Evolutionary conservation across 2,888 invertebrate genomes (phyloP).

Genomic region (Tholera decimalis): DNA sequence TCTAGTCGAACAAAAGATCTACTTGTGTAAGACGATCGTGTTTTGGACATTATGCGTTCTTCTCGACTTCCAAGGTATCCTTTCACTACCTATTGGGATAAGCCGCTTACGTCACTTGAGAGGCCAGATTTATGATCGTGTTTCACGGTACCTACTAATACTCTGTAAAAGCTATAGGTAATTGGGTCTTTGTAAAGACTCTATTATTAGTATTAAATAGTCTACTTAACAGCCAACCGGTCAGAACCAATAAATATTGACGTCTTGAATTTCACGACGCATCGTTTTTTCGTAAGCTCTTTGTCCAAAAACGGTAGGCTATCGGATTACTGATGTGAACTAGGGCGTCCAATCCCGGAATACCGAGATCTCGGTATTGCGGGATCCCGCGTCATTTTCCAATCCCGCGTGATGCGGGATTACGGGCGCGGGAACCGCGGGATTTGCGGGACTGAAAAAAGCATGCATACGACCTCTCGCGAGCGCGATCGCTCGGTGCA

Average conservation of each 20-base stretch:
- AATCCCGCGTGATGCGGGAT: no score
- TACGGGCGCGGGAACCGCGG: no score
- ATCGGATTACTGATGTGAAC: conserved; percentile 25
- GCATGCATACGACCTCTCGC: no score
- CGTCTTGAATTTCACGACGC: conserved; percentile 24
- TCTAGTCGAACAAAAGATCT: conserved; percentile 63
- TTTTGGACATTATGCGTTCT: conserved; percentile 72
- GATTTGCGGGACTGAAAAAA: no score
- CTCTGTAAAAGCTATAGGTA: conserved; percentile 31
- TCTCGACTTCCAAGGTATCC: conserved; percentile 70
- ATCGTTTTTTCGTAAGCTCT: conserved; percentile 22
- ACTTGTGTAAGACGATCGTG: conserved; percentile 72
- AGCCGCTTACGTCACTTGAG: conserved; percentile 64
- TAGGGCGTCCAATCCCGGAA: no score
- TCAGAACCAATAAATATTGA: conserved; percentile 22
- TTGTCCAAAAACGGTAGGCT: conserved; percentile 25
- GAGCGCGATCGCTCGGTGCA: no score
- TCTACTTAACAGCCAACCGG: conserved; percentile 18
- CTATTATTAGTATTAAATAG: conserved; percentile 36
- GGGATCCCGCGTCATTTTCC: no score
- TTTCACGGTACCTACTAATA: conserved; percentile 33
- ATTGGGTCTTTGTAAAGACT: conserved; percentile 39
- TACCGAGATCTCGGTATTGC: no score
- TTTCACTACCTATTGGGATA: conserved; percentile 71
- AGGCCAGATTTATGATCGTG: conserved; percentile 55